phyloP scores from a whole-genome alignment of 2,113 vertebrate species.

The Urocitellus parryii region DNA sequence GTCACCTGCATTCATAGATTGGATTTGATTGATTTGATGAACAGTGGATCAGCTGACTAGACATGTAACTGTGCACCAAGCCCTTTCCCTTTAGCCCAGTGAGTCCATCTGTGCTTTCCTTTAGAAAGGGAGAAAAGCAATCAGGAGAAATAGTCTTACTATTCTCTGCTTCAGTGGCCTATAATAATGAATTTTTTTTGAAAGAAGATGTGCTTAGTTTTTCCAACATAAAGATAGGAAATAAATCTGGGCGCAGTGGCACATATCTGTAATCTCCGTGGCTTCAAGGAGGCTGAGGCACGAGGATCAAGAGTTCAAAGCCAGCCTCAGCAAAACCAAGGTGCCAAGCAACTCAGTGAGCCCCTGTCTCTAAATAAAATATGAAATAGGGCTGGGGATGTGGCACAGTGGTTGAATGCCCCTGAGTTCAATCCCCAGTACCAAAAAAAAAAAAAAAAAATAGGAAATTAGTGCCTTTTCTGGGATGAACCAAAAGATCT shows the following conservation, averaged over 20 bases:
- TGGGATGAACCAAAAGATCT: not conserved
- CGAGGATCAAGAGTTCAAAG: too few relatives aligned
- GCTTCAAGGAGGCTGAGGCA: too few relatives aligned
- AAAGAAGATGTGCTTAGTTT: constrained; percentile 53
- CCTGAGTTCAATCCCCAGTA: too few relatives aligned
- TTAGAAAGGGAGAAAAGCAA: not conserved
- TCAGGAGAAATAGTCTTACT: not conserved
- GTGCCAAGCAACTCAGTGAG: too few relatives aligned
- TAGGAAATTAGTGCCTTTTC: not conserved
- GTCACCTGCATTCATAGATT: not conserved
- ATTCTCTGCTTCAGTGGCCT: not conserved
- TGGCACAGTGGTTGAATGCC: too few relatives aligned
- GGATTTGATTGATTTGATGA: not conserved
- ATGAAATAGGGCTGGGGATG: too few relatives aligned
- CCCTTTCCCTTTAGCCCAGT: not conserved
- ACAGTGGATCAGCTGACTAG: not conserved
- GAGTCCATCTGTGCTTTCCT: not conserved
- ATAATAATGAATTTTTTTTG: not conserved
- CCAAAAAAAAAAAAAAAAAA: too few relatives aligned
- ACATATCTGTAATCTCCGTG: too few relatives aligned
- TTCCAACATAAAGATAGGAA: not conserved
- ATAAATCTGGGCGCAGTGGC: too few relatives aligned
- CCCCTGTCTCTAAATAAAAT: too few relatives aligned
- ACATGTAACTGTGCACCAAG: not conserved
- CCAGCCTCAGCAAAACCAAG: too few relatives aligned